Percentiles rank a stretch among this genome's conserved stretches.
Evolutionary conservation across 53 echinoderm and acorn worm species (phyloP).

Genomic region (Glandiceps talaboti): DNA sequence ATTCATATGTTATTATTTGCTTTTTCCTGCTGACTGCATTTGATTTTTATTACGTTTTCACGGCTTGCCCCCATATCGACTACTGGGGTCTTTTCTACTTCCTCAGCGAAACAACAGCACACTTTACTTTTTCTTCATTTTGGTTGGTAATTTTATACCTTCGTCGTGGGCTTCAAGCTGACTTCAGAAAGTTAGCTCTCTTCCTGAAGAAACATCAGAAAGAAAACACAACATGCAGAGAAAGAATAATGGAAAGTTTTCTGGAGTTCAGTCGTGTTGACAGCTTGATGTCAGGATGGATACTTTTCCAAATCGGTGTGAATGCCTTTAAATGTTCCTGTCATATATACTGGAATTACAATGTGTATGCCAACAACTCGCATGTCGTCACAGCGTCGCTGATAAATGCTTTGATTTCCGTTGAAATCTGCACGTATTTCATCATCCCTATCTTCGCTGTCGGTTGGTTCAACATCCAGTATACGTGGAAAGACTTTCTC

Average conservation of each 20-base stretch:
- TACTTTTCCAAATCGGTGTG: neutral
- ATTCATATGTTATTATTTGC: neutral
- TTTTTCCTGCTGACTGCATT: neutral
- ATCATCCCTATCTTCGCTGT: neutral
- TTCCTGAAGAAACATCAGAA: neutral
- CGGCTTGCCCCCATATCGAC: neutral
- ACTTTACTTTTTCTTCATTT: neutral
- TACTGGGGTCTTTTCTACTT: neutral
- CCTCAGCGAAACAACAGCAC: neutral
- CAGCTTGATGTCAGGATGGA: neutral
- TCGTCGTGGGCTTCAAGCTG: neutral
- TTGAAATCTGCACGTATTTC: neutral
- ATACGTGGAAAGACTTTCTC: neutral
- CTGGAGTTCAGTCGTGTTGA: neutral
- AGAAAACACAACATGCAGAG: neutral
- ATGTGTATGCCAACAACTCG: neutral
- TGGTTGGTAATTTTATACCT: neutral
- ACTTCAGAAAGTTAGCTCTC: neutral
- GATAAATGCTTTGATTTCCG: neutral
- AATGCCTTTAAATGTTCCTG: neutral
- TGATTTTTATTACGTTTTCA: neutral
- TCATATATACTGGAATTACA: neutral
- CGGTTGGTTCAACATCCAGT: neutral
- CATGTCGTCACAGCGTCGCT: neutral
- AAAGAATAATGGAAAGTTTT: neutral